Conservation (phyloP, 2,113 vertebrate genomes). For the Atrichornis clamosus region DNA sequence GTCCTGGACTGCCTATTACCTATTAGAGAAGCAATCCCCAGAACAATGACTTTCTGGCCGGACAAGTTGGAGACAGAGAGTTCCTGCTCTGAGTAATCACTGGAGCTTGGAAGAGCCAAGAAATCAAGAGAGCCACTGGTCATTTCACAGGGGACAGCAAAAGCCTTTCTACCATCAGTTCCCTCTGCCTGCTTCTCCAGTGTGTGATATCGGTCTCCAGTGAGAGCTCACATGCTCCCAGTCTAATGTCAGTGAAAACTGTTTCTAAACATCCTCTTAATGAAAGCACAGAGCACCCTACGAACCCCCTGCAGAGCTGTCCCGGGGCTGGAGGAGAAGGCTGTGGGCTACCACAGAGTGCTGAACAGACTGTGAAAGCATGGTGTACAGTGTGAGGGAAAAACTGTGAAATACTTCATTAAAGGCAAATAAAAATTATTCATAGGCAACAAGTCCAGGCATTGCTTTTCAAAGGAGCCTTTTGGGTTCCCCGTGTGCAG, state of each 20-base stretch:
- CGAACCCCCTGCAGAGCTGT: slow-evolving; percentile 29
- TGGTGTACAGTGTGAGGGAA: slow-evolving; percentile 44
- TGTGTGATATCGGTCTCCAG: not conserved
- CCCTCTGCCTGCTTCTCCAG: slow-evolving; percentile 29
- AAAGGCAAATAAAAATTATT: slow-evolving; percentile 70
- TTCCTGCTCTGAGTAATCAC: not conserved
- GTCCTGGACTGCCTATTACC: not conserved
- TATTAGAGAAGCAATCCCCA: not conserved
- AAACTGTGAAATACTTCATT: slow-evolving; percentile 58
- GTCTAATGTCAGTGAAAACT: slow-evolving; percentile 55
- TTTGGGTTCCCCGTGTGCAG: not conserved
- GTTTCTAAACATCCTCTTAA: slow-evolving; percentile 64
- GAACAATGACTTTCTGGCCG: not conserved
- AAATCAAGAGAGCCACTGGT: not conserved
- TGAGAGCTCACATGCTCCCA: slow-evolving; percentile 26
- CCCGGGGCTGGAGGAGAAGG: not conserved
- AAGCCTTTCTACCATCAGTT: slow-evolving; percentile 24
- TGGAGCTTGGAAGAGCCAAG: not conserved
- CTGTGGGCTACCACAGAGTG: slow-evolving; percentile 18
- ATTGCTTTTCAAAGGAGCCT: slow-evolving; percentile 56
- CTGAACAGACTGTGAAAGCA: not conserved
- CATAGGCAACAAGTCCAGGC: slow-evolving; percentile 50
- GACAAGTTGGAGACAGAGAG: not conserved
- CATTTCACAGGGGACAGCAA: not conserved
- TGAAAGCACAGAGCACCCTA: slow-evolving; percentile 64